Evolutionary conservation across 2,113 vertebrate genomes (phyloP).

Genomic region (Oryzias melastigma): DNA sequence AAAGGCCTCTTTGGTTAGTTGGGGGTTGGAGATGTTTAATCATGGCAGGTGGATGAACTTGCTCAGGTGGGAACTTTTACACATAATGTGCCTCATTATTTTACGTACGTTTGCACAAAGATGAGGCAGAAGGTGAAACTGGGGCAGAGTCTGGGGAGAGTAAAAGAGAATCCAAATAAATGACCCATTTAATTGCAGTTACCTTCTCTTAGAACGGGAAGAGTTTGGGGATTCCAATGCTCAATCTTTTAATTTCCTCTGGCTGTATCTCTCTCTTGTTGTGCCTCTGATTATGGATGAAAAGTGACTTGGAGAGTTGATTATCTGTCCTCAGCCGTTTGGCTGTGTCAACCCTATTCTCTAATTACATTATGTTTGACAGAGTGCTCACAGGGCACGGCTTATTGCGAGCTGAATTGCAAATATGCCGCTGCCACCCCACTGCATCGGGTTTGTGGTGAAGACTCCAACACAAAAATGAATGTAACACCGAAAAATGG

Average conservation of each 20-base stretch:
- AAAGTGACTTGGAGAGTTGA: slow-evolving; percentile 54
- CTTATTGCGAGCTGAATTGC: slow-evolving; percentile 11
- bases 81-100: not conserved
- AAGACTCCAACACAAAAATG: slow-evolving; percentile 13
- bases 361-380: slow-evolving; percentile 62
- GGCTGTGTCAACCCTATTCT: slow-evolving; percentile 44
- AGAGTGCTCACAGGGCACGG: slow-evolving; percentile 29
- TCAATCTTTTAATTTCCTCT: slow-evolving; percentile 56
- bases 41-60: not conserved
- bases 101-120: not conserved
- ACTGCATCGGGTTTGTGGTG: slow-evolving; percentile 3
- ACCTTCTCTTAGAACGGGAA: slow-evolving; percentile 59
- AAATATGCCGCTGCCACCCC: not conserved
- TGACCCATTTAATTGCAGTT: slow-evolving; percentile 64
- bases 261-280: slow-evolving; percentile 24
- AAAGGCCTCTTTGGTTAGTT: not conserved
- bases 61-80: slow-evolving; percentile 1
- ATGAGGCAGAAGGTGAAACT: slow-evolving; percentile 11
- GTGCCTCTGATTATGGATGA: slow-evolving; percentile 53
- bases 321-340: slow-evolving; percentile 51
- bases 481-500: not conserved
- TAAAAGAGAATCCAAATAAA: slow-evolving; percentile 38
- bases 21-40: not conserved
- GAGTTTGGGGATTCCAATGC: slow-evolving; percentile 58
- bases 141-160: slow-evolving; percentile 27